Evolutionary conservation across 2,797 vertebrate species (phyloP).

Genomic region (Molossus alvarezi): DNA sequence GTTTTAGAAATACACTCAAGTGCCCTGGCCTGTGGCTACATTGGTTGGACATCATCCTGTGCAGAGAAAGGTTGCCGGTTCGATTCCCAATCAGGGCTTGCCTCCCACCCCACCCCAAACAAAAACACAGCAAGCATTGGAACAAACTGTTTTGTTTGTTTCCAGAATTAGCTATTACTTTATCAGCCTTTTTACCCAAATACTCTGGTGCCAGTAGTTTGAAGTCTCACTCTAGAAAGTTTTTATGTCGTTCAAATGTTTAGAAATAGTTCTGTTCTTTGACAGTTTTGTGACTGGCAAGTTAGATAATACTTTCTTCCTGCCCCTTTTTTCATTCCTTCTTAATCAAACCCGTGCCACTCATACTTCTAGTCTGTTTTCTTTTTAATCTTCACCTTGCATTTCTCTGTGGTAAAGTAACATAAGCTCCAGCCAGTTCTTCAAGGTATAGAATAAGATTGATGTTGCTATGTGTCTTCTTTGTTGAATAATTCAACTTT

Average conservation of each 20-base stretch:
- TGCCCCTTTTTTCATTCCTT: neutral
- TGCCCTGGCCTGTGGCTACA: neutral
- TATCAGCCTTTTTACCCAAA: neutral
- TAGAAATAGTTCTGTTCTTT: neutral
- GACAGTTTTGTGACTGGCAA: neutral
- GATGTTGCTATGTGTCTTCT: neutral
- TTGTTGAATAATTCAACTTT: slow-evolving; percentile 74
- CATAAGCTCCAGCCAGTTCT: neutral
- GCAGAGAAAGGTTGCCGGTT: neutral
- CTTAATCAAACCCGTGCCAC: neutral
- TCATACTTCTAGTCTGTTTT: neutral
- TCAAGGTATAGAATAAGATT: slow-evolving; percentile 33
- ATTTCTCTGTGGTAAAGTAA: slow-evolving; percentile 57
- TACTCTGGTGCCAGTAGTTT: neutral
- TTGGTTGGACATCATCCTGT: neutral
- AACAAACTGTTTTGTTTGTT: neutral
- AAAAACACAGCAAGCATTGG: neutral
- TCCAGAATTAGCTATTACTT: slow-evolving; percentile 8
- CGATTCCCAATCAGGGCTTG: neutral
- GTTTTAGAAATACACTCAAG: neutral
- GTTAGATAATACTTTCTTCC: neutral
- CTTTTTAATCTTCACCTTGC: slow-evolving; percentile 27
- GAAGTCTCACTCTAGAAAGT: neutral
- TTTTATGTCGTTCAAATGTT: slow-evolving; percentile 9
- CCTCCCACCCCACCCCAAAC: neutral